Conservation (phyloP, 2,888 invertebrate genomes). For the Scaptomyza cyrtandrae region DNA sequence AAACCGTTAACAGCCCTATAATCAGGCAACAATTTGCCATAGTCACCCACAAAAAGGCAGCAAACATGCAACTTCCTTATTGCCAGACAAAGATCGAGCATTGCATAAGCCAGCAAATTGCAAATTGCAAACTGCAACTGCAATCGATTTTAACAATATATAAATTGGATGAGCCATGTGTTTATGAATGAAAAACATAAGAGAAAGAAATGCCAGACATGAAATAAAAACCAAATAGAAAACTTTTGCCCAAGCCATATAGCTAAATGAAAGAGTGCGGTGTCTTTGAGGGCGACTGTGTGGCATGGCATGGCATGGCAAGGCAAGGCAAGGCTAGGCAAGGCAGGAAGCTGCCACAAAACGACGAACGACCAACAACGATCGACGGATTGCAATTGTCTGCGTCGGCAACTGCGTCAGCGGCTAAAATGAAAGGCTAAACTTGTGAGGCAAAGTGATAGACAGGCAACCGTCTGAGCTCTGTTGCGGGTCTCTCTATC, state of each 20-base stretch:
- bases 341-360: slow-evolving; percentile 48
- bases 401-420: slow-evolving; percentile 67
- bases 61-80: slow-evolving; percentile 63
- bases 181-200: slow-evolving; percentile 64
- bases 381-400: slow-evolving; percentile 61
- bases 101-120: slow-evolving; percentile 60
- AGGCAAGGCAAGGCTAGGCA: slow-evolving; percentile 2
- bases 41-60: slow-evolving; percentile 67
- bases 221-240: slow-evolving; percentile 31
- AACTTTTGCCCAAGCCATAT: slow-evolving; percentile 43
- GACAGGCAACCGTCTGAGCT: slow-evolving; percentile 70
- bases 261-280: slow-evolving; percentile 64
- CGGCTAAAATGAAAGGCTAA: slow-evolving; percentile 78
- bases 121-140: slow-evolving; percentile 25
- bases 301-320: slow-evolving; percentile 1
- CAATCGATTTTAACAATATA: slow-evolving; percentile 38
- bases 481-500: slow-evolving; percentile 11
- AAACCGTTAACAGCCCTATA: slow-evolving; percentile 60
- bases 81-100: slow-evolving; percentile 38
- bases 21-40: slow-evolving; percentile 70
- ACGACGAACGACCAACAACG: slow-evolving; percentile 14
- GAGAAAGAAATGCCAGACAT: slow-evolving; percentile 26
- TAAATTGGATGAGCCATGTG: slow-evolving; percentile 61
- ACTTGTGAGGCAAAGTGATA: slow-evolving; percentile 76
- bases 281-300: slow-evolving; percentile 63